Evolutionary conservation across 64 coral and sea anemone genomes (phyloP), one percentile per base, ranked within the genome.

Genomic region (Actinia tenebrosa): DNA sequence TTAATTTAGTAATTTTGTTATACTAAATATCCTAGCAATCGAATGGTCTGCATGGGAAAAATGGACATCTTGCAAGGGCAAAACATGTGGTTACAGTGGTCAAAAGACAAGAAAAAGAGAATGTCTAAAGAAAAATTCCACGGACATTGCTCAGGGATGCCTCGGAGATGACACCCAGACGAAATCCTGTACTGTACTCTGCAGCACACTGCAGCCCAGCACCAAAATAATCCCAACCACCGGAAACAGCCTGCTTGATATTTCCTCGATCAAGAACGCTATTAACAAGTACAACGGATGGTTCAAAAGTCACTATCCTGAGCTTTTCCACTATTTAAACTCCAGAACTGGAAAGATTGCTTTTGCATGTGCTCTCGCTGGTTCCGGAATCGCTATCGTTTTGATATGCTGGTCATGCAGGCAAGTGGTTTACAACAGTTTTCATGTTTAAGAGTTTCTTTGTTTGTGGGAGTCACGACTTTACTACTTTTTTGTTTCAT

Each of bases 41-140:
- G 4, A 84, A 52, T 84, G 82, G 82, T 84, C 82, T 25, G 19
- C 14, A 84, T 84, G 82, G 82, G 18, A 84, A 84, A 4, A 14
- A 4, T 84, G 82, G 82, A 17, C 53, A 84, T 27, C 26, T 9
- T 84, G 82, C n/a, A 19, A 79, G 3, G 77, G 27, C 42, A 56
- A 54, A 7, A 56, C 10, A 52, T 84, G 82, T 52, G 82, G 53
- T 27, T 3, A 54, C 17, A 52, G 22, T 11, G 82, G 30, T 59
- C 82, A 52, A 20, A 25, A 22, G n/a, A 66, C 79, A 81, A 46
- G 79, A 6, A 44, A 16, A 19, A 15, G 79, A 81, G 50, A 44
- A 7, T 81, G 79, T 45, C 79, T 46, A 7, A 81, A 81, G 50
- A 18, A 4, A 2, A 27, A 53, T 53, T 27, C 79, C 16, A 22